Evolutionary conservation across 2,888 invertebrate genomes (phyloP).

Genomic region (Cantharis rustica): DNA sequence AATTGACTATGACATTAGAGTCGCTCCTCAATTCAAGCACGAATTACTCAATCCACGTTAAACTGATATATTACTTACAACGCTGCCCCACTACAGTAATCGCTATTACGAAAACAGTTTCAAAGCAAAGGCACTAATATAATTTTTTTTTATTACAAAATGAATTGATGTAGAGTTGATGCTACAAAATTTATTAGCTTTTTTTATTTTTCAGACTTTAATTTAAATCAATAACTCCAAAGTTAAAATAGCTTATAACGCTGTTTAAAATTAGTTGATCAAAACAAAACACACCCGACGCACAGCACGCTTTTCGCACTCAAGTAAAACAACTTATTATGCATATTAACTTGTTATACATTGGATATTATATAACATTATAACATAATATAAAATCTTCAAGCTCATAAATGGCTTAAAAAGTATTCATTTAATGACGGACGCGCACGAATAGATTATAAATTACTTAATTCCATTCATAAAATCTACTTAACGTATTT

Average conservation of each 20-base stretch:
- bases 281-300: not conserved
- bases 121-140: not conserved
- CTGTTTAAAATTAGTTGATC: not conserved
- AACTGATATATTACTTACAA: not conserved
- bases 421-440: no score
- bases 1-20: slow-evolving; percentile 4
- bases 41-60: not conserved
- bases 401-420: no score
- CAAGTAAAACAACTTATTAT: not conserved
- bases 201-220: not conserved
- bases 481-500: no score
- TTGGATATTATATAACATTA: no score
- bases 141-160: not conserved
- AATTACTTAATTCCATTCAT: no score
- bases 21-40: not conserved
- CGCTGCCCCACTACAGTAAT: not conserved
- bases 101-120: slow-evolving; percentile 2
- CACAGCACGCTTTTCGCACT: not conserved
- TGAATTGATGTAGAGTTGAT: not conserved
- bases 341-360: no score
- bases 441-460: no score
- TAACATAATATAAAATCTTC: no score
- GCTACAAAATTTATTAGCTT: not conserved
- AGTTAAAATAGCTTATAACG: not conserved
- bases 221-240: not conserved